Base-by-base conservation (phyloP, 2,113 vertebrate genomes). In the Rhinoptilus africanus region DNA sequence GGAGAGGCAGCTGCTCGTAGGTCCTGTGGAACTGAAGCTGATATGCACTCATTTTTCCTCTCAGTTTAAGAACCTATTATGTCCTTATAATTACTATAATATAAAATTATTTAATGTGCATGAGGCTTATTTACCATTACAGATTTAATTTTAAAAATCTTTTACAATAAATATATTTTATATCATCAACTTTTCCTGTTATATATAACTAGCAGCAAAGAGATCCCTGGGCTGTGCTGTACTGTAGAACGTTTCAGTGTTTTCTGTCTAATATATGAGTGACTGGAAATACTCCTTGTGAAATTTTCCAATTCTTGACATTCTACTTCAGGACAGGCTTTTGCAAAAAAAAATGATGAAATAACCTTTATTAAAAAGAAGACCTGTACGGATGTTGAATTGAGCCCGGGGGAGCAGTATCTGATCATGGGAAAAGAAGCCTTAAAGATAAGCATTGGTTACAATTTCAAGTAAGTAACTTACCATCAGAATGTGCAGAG, bases 341-440 rank as follows among this genome's bases (percentile, higher is more conserved):
- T 96, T 87, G 97, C 98, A 26, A 95, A 97, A 67, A 94, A 73
- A 66, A 95, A 93, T 11, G 88, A 97, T 2, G 97, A 99, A 87
- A 93, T 99, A 45, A 98, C 98, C 39, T 98, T 99, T 87, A 96
- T 99, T 24, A 99, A 98, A 71, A 99, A 99, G 97, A 97, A 94
- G 24, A 98, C 97, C 21, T 99, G 99, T 81, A 48, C 37, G 5
- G 92, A 95, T 2, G 97, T 98, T 32, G 95, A 97, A 5, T 21
- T 99, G 60, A 96, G 94, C 64, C 97, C 96, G 45, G 96, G 97
- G 79, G 97, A 95, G 32, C 98, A 98, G 59, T 99, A 99, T 93
- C 85, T 99, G 95, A 96, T 99, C 89, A 99, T 99, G 98, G 99
- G 99, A 32, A 98, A 98, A 91, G 98, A 99, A 95, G 98, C 98